Evolutionary conservation across 2,888 invertebrate genomes (phyloP).

Genomic region (Colostygia pectinataria): DNA sequence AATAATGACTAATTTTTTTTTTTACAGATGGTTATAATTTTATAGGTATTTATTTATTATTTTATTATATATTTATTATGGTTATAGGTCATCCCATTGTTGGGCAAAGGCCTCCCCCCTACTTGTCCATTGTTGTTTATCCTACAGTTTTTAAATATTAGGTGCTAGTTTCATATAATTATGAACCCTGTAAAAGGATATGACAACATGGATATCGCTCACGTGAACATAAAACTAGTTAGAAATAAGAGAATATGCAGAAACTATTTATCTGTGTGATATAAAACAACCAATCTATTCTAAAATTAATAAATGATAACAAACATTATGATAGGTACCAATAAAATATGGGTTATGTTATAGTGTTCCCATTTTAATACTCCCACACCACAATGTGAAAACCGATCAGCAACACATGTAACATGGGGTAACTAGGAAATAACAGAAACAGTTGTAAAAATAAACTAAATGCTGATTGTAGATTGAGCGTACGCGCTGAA

Average conservation of each 20-base stretch:
- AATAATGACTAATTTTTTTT: no score
- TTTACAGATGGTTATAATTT: no score
- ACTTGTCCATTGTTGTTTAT: no score
- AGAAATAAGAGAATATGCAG: slow-evolving; percentile 13
- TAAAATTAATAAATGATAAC: slow-evolving; percentile 22
- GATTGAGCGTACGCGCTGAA: slow-evolving; percentile 24
- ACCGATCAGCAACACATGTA: slow-evolving; percentile 25
- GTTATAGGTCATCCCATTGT: no score
- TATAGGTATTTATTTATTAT: no score
- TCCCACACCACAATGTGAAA: slow-evolving; percentile 25
- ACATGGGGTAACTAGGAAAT: slow-evolving; percentile 30
- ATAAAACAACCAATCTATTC: slow-evolving; percentile 23
- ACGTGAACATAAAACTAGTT: no score
- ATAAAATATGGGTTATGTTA: slow-evolving; percentile 33
- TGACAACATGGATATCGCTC: no score
- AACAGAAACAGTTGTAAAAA: slow-evolving; percentile 27
- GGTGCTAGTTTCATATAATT: no score
- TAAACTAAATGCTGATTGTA: slow-evolving; percentile 24
- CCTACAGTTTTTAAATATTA: no score
- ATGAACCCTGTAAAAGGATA: no score
- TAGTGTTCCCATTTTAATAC: slow-evolving; percentile 25
- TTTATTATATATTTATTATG: no score
- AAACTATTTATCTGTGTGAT: slow-evolving; percentile 16
- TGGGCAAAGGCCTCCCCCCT: no score
- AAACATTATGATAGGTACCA: slow-evolving; percentile 22